Evolutionary conservation across 2,113 vertebrate genomes (phyloP), one percentile per base, ranked within the genome.

Genomic region (Andinoacara biseriatus): DNA sequence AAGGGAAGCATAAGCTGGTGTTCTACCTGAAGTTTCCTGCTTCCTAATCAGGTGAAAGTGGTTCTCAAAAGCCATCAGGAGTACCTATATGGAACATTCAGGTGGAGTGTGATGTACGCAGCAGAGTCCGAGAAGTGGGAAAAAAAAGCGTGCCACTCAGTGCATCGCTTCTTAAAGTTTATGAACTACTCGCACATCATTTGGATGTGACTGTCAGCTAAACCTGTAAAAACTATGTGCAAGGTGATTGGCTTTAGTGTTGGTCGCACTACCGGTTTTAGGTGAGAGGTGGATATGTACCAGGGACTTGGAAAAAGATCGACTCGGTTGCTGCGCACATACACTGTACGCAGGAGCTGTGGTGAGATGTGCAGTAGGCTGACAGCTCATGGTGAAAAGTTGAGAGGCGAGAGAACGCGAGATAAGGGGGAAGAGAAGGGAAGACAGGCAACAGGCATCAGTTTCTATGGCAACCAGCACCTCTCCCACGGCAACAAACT

Each of bases 391-490:
- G 78, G 79, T 78, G 76, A 77, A 86, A 93, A 93, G 91, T 93
- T 91, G 67, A 81, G 62, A 62, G 56, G 74, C 56, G 56, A 24
- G 26, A 14, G 6, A 13, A 29, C n/a, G 49, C 15, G 17, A 18
- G 74, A 59, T 40, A 20, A 33, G 22, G 52, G 11, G 43, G 18
- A 52, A 58, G 77, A 78, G 49, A 35, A 80, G 65, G 84, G 33
- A 85, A 89, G 60, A 74, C 74, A 63, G 83, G 86, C 82, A 86
- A 86, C 91, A 89, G 84, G 80, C 87, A 85, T 82, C 80, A 63
- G 95, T 96, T 94, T 85, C 94, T 91, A 92, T 93, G 84, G 93
- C 90, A 91, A 95, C 91, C 85, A 78, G 61, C 80, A 83, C 77
- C 88, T 92, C 91, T 84, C 92, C 93, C 90, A 94, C 92, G 85